A percentile compares a stretch with the other conserved stretches of the same genome.
phyloP scores from a whole-genome alignment of 2,113 vertebrate genomes.

The Poicephalus meyeri region DNA sequence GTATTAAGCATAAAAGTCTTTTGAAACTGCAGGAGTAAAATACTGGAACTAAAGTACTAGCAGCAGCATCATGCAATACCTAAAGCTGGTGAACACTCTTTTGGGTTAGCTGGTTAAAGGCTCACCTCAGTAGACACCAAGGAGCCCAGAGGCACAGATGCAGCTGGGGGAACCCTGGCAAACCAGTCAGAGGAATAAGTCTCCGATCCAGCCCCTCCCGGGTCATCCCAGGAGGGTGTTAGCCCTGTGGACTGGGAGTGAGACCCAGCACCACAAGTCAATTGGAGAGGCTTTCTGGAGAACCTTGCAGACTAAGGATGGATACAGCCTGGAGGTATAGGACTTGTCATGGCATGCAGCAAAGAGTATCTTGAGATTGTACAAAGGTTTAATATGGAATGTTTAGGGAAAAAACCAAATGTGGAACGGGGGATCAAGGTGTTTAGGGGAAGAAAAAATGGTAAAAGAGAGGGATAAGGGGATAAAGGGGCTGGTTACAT shows the following conservation, averaged over 20 bases:
- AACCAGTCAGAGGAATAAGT: not conserved
- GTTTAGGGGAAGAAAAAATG: not conserved
- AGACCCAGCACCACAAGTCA: not conserved
- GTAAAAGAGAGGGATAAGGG: not conserved
- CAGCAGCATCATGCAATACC: not conserved
- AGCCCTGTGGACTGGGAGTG: not conserved
- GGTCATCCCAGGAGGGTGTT: not conserved
- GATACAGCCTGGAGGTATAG: not conserved
- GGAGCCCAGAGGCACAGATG: not conserved
- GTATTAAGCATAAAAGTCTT: not conserved
- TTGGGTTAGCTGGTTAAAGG: not conserved
- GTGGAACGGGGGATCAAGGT: not conserved
- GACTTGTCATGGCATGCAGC: not conserved
- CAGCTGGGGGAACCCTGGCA: not conserved
- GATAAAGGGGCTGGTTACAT: not conserved
- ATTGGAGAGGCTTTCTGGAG: not conserved
- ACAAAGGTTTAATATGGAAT: not conserved
- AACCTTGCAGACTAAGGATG: not conserved
- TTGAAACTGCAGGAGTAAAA: not conserved
- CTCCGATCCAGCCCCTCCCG: fast-evolving
- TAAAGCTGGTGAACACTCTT: not conserved
- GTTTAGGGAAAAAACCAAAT: not conserved
- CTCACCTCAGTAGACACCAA: not conserved
- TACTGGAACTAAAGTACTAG: not conserved
- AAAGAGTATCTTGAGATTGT: not conserved